Percentiles rank a stretch among this genome's conserved stretches.
Evolutionary conservation across 2,888 invertebrate genomes (phyloP).

Genomic region (Platycheirus albimanus): DNA sequence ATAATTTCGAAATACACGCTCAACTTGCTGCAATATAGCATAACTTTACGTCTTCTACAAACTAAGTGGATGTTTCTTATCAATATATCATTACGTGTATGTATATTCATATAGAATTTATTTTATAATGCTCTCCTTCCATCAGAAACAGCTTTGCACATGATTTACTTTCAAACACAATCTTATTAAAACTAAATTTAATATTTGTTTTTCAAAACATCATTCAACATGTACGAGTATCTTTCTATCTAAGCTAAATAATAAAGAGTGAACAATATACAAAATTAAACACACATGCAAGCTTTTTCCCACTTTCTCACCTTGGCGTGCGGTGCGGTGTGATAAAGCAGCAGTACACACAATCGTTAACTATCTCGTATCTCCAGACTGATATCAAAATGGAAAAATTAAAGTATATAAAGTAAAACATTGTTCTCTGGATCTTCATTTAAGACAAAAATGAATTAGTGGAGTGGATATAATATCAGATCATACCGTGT

Average conservation of each 20-base stretch:
- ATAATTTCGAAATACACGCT: conserved; percentile 22
- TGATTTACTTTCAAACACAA: conserved; percentile 9
- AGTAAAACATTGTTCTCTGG: conserved; percentile 50
- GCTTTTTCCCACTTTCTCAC: conserved; percentile 47
- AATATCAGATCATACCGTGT: not conserved
- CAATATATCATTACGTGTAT: too few species aligned
- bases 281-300: conserved; percentile 30
- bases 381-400: conserved; percentile 45
- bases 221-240: not conserved
- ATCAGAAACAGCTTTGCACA: conserved; percentile 3
- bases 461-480: conserved; percentile 44
- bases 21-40: too few species aligned
- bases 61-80: too few species aligned
- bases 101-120: too few species aligned
- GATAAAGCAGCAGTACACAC: conserved; percentile 15
- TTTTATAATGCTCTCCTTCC: too few species aligned
- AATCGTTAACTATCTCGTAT: conserved; percentile 42
- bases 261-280: conserved; percentile 16
- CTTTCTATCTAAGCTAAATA: too few species aligned
- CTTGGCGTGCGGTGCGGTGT: conserved; percentile 24
- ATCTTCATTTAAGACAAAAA: conserved; percentile 55
- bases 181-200: not conserved
- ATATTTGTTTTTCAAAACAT: not conserved
- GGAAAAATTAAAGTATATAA: conserved; percentile 60
- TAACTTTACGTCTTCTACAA: too few species aligned